Base-by-base conservation (phyloP, 2,888 invertebrate genomes). In the Ennomos quercinarius region DNA sequence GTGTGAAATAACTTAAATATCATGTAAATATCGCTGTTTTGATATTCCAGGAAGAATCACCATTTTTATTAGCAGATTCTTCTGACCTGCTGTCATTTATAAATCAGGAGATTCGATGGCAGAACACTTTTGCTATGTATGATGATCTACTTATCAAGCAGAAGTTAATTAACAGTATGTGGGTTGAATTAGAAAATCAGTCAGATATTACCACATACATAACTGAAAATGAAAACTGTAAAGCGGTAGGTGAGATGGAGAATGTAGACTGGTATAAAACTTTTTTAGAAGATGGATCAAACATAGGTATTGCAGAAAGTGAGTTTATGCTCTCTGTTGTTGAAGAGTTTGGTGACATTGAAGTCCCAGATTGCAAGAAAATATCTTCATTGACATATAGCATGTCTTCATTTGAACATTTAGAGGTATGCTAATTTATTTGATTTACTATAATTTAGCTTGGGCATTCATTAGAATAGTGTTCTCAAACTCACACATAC, bases 51-150 rank as follows among this genome's bases (percentile, higher is more conserved):
- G 82, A 94, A 72, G 95, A 96, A 74, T 95, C 96, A 4, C 94
- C 95, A 5, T 96, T 95, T 85, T 94, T 95, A 81, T 89, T 97
- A 86, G 93, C 94, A 39, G 92, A 94, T 35, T 95, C 97, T 0
- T 95, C 95, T 76, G 96, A 97, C 81, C 89, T 97, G 44, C 87
- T 97, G 54, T 95, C 95, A 3, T 94, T 97, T 72, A 84, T 97
- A 74, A 95, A 96, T 63, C 97, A 97, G 87, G 96, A 96, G 76
- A 94, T 94, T 41, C 89, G 96, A 27, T 94, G 94, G 78, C 91
- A 93, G 49, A 93, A 93, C 61, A 94, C 95, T 46, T 92, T 93
- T 60, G 89, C 89, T 44, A 80, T 96, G 42, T 95, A 95, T 76
- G 89, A 95, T 71, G 95, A 95, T 71, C 92, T 97, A 55, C 83